Conservation (phyloP, 2,797 vertebrate genomes). For the Gephyroberyx darwinii region DNA sequence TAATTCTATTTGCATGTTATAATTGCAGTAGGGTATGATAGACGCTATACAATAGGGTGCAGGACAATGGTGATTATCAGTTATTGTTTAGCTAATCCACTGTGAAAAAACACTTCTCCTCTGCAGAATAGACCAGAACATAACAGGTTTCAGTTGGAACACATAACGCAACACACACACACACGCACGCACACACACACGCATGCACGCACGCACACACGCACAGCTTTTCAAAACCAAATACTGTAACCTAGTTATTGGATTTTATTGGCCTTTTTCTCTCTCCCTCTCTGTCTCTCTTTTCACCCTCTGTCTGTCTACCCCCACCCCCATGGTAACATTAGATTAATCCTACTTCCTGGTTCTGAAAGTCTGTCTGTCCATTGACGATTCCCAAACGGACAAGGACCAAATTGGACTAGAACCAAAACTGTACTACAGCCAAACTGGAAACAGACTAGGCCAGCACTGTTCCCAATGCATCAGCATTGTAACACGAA, state of each 20-base stretch:
- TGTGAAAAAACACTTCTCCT: conserved; percentile 58
- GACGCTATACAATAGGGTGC: conserved; percentile 42
- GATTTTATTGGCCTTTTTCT: conserved; percentile 33
- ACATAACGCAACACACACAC: background rate
- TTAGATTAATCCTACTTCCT: conserved; percentile 43
- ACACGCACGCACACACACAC: background rate
- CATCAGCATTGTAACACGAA: background rate
- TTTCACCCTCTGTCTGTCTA: conserved; percentile 7
- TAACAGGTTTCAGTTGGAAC: conserved; percentile 38
- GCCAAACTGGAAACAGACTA: conserved; percentile 27
- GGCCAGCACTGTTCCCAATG: background rate
- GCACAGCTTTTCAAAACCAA: conserved; percentile 21
- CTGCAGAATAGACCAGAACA: conserved; percentile 47
- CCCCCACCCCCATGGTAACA: conserved; percentile 10
- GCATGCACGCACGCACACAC: conserved; percentile 12
- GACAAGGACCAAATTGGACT: conserved; percentile 35
- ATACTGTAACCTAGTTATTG: conserved; percentile 36
- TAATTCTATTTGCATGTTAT: conserved; percentile 63
- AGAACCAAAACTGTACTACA: conserved; percentile 23
- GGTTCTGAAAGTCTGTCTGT: conserved; percentile 33
- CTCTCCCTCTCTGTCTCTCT: conserved; percentile 25
- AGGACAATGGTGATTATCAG: conserved; percentile 67
- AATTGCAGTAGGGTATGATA: conserved; percentile 14
- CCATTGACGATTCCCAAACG: conserved; percentile 30
- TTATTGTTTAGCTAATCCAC: conserved; percentile 74